Base-by-base conservation (phyloP, 2,113 vertebrate genomes). In the Dryoscopus gambensis region DNA sequence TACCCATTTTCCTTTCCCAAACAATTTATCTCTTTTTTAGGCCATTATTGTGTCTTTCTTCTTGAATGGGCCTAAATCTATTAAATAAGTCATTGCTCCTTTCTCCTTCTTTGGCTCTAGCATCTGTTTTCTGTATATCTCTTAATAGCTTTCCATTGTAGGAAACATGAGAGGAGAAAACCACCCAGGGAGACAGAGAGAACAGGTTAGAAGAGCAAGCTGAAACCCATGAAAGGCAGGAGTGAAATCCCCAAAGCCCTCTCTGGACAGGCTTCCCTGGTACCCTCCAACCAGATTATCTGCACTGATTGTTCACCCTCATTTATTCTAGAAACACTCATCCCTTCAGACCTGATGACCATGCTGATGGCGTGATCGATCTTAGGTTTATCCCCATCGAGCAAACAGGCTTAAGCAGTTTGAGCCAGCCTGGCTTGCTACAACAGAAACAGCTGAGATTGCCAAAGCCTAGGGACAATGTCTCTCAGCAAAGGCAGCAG, bases 51-150 rank as follows among this genome's bases (percentile, higher is more conserved):
- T 73, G 74, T 35, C 91, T 62, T 87, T 82, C 56, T 92, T 93
- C 73, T 93, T 62, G 53, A 82, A 84, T 30, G 62, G 86, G 46
- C 53, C 63, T 83, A 93, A 91, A 74, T 68, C 13, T 53, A 65
- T 80, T 73, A 85, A 87, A 56, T 31, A 84, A 87, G 55, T 17
- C 65, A 84, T 82, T 91, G 89, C 62, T 91, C 91, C 73, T 91
- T 95, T 94, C 93, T 91, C 70, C 84, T 90, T 33, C 50, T 91
- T 96, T 17, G n/a, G 49, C 91, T 91, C 50, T 71, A 90, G 70
- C 33, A 28, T 89, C 86, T 87, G 84, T 83, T 96, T 96, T 94
- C 63, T 59, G 78, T 83, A 76, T 71, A 57, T 31, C 59, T 55
- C 81, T 95, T 94, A 91, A 65, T 28, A 69, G 74, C 70, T 87